Percentiles rank a stretch among this genome's conserved stretches.
These are phyloP conservation scores for Dolomedes plantarius DNA, from an alignment of 2,888 invertebrate species.

Conservation along the genomic window DNA sequence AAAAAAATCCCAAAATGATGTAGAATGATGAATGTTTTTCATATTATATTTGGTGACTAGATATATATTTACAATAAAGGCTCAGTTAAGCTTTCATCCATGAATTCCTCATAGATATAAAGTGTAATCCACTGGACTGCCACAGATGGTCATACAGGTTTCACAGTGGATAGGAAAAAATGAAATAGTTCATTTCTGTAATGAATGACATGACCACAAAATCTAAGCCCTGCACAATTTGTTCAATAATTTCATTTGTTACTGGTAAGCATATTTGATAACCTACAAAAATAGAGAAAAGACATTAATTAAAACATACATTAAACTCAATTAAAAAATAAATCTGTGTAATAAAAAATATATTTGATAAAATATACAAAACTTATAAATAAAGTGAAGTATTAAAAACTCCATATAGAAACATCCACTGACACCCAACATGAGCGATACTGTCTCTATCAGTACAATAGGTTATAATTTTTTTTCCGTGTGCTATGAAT, in stretches of 20 bases:
- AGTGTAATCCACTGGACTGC: slow-evolving; percentile 55
- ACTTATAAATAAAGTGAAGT: too few species aligned
- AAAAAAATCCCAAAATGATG: slow-evolving; percentile 17
- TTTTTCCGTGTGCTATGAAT: too few species aligned
- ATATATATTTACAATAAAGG: slow-evolving; percentile 54
- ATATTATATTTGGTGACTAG: slow-evolving; percentile 57
- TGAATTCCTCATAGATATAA: slow-evolving; percentile 31
- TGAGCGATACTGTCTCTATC: too few species aligned
- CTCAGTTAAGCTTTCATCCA: slow-evolving; percentile 4
- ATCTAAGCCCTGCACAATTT: slow-evolving; percentile 39
- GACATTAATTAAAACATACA: neutral
- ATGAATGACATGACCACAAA: slow-evolving; percentile 32
- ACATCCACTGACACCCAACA: too few species aligned
- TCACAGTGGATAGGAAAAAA: slow-evolving; percentile 42
- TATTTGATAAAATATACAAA: too few species aligned
- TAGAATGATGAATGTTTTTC: slow-evolving; percentile 35
- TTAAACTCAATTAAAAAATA: too few species aligned
- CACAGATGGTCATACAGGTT: slow-evolving; percentile 42
- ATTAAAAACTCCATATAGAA: too few species aligned
- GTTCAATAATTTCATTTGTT: slow-evolving; percentile 82
- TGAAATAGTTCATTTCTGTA: slow-evolving; percentile 43
- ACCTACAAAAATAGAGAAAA: slow-evolving; percentile 69
- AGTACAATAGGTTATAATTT: too few species aligned
- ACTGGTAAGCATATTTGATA: slow-evolving; percentile 91
- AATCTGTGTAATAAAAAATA: too few species aligned